Evolutionary conservation across 2,113 vertebrate species (phyloP), one percentile per base, ranked within the genome.

Genomic region (Malurus cyaneus): DNA sequence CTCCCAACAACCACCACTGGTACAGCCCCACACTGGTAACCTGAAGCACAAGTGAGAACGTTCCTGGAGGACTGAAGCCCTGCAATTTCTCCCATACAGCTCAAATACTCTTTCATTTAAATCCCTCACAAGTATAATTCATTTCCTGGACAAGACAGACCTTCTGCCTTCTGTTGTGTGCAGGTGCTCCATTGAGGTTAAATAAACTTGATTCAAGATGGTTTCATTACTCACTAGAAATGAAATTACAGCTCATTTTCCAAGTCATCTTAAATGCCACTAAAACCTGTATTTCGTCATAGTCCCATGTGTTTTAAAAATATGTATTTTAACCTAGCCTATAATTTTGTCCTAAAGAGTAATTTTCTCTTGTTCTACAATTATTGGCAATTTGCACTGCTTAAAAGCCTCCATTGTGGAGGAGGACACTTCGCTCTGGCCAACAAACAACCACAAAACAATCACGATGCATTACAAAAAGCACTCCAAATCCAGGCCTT

Each of bases 281-380:
- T 82, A 85, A 92, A 88, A 76, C 50, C 69, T 79, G 61, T 53
- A 87, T 78, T 80, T 79, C 86, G 25, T 71, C 80, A 86, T 26
- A 72, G 61, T 56, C 66, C 50, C 52, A 9, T 23, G 44, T 86
- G 61, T 3, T 71, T 95, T 93, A 71, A 86, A 84, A 77, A 91
- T 41, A 74, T 36, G 16, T 26, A 34, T 62, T 88, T 88, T 54
- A 88, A 90, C 34, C 34, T 21, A 86, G 64, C 32, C 72, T 89
- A 18, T 91, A 92, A 95, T 94, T 96, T 91, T 85, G 73, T 69
- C 80, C 60, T 70, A 52, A 77, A 89, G 76, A 93, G 50, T 78
- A 83, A 94, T 93, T 66, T 83, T 93, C 85, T 78, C 76, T 79
- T 74, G 53, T 86, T 93, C 86, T n/a, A 59, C 6, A 20, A 83